Conservation (phyloP, 2,888 invertebrate genomes). For the Drosophila stalkeri region DNA sequence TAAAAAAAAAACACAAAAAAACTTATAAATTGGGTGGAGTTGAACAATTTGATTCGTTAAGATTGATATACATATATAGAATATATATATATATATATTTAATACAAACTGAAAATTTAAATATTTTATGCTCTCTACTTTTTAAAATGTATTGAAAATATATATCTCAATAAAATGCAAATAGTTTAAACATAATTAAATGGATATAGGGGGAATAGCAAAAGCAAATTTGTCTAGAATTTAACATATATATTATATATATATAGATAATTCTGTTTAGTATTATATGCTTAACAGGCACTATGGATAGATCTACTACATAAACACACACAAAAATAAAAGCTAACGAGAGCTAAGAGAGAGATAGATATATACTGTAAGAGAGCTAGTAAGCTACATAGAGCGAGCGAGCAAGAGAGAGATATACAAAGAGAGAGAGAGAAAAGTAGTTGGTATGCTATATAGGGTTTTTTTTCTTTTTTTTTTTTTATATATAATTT, state of each 20-base stretch:
- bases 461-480: slow-evolving; percentile 11
- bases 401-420: slow-evolving; percentile 14
- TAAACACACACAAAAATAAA: slow-evolving; percentile 28
- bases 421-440: slow-evolving; percentile 34
- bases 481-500: not conserved
- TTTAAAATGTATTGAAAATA: slow-evolving; percentile 26
- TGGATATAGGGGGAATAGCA: slow-evolving; percentile 3
- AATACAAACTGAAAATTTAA: slow-evolving; percentile 47
- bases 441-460: slow-evolving; percentile 4
- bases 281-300: slow-evolving; percentile 7
- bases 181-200: slow-evolving; percentile 23
- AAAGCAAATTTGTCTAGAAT: slow-evolving; percentile 28
- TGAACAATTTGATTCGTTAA: slow-evolving; percentile 57
- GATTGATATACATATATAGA: slow-evolving; percentile 17
- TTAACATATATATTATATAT: slow-evolving; percentile 13
- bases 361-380: slow-evolving; percentile 3
- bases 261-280: slow-evolving; percentile 12
- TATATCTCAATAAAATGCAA: slow-evolving; percentile 17
- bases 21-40: slow-evolving; percentile 84
- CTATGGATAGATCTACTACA: slow-evolving; percentile 24
- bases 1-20: slow-evolving; percentile 71
- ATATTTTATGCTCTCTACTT: slow-evolving; percentile 13
- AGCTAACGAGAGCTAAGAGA: slow-evolving; percentile 24
- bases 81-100: slow-evolving; percentile 34
- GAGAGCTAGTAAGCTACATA: slow-evolving; percentile 20